A percentile compares a stretch with the other conserved stretches of the same genome.
Evolutionary conservation across 1,140 invertebrate species (phyloP).

Genomic region (Heliconius melpomene): DNA sequence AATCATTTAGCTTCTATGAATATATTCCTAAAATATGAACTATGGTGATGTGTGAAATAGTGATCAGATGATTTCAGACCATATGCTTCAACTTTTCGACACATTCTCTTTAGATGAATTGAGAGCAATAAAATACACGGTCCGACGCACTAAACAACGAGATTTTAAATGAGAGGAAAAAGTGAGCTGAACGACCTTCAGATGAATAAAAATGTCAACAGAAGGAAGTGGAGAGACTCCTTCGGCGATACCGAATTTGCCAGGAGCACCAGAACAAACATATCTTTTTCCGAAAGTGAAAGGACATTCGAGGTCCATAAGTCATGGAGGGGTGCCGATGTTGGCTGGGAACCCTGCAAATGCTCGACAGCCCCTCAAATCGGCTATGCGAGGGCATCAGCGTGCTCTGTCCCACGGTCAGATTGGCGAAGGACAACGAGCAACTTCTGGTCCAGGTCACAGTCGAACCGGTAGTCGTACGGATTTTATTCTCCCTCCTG

Average conservation of each 20-base stretch:
- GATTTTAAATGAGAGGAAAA: conserved; percentile 75
- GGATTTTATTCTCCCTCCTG: conserved; percentile 92
- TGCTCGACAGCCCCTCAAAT: conserved; percentile 83
- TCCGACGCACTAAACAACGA: conserved; percentile 35
- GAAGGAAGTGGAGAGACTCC: conserved; percentile 81
- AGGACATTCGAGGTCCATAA: conserved; percentile 89
- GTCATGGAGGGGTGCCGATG: conserved; percentile 86
- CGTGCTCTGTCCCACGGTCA: conserved; percentile 93
- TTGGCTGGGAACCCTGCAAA: conserved; percentile 76
- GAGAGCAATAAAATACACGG: conserved; percentile 42
- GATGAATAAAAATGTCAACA: conserved; percentile 82
- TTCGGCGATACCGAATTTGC: conserved; percentile 71
- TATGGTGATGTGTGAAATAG: conserved; percentile 66
- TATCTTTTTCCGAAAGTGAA: conserved; percentile 82
- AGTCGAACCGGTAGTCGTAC: conserved; percentile 91
- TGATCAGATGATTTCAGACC: conserved; percentile 75
- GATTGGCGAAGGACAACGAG: conserved; percentile 83
- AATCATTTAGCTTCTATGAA: conserved; percentile 43
- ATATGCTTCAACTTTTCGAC: conserved; percentile 64
- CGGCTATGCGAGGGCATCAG: conserved; percentile 87
- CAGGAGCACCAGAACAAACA: conserved; percentile 82
- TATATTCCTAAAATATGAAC: conserved; percentile 50
- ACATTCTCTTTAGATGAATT: conserved; percentile 50
- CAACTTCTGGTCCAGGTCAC: conserved; percentile 83
- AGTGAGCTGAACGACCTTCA: conserved; percentile 58